Base-by-base conservation (phyloP, 2,797 vertebrate species). In the Microctenopoma stevenorrisi region DNA sequence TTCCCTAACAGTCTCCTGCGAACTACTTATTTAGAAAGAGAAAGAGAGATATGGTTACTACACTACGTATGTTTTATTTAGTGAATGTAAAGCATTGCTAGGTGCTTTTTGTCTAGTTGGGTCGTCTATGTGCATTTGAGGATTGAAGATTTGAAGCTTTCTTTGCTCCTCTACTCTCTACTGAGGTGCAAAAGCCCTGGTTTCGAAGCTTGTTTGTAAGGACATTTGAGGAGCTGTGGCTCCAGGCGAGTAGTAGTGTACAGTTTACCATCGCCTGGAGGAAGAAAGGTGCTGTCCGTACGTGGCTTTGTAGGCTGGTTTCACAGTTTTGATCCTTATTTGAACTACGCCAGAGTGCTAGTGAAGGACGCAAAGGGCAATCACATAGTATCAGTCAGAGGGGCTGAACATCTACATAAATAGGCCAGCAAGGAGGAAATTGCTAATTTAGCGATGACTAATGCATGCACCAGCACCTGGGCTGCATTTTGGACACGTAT, bases 221-320 rank as follows among this genome's bases (percentile, higher is more conserved):
- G 61, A 68, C 37, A 14, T 81, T 69, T 76, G 70, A 73, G 70
- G 76, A 66, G 28, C 72, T 75, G 12, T 84, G 76, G 74, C 85
- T 86, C 50, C 61, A 64, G 79, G 82, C 71, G 1, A 76, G 66
- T 64, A 69, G 70, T 68, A 50, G 60, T 75, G 78, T 54, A 67
- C 74, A 57, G 72, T 86, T 83, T 74, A 81, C 64, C 52, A 68
- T 81, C 10, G 72, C 82, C 85, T 79, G 64, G 33, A 83, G 84
- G 68, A 61, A 78, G 60, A 83, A 70, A 61, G 54, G 46, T 71
- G 28, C 49, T 37, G 64, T 51, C 59, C 54, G 25, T 68, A 51
- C 69, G 62, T n/a, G 47, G 63, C 69, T 85, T 76, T 68, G 33
- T 64, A 49, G 76, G 59, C 30, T 48, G 47, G 48, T 54, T 38